Evolutionary conservation across 2,113 vertebrate genomes (phyloP).

Genomic region (Ivindomyrus marchei): DNA sequence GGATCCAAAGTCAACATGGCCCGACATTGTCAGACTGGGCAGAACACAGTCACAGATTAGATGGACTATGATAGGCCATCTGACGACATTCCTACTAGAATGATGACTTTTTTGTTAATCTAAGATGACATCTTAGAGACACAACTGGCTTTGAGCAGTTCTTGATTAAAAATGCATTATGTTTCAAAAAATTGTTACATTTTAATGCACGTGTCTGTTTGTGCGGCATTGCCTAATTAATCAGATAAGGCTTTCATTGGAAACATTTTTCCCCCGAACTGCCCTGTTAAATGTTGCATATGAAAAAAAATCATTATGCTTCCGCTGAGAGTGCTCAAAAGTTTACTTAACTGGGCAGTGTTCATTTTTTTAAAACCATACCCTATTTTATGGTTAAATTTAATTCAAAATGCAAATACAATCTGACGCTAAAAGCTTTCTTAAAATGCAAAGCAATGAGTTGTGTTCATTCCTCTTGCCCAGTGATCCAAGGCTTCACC

Average conservation of each 20-base stretch:
- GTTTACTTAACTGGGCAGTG: background rate
- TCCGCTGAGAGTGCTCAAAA: background rate
- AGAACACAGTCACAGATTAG: background rate
- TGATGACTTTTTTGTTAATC: background rate
- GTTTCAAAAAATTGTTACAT: slow-evolving; percentile 18
- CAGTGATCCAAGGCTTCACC: background rate
- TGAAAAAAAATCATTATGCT: background rate
- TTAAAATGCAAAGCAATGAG: background rate
- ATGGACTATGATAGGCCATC: background rate
- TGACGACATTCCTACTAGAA: background rate
- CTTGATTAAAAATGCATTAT: slow-evolving; percentile 22
- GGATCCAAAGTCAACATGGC: background rate
- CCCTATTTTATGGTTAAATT: slow-evolving; percentile 10
- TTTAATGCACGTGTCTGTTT: background rate
- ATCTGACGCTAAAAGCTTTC: background rate
- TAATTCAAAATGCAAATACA: background rate
- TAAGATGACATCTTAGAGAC: background rate
- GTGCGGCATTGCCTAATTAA: background rate
- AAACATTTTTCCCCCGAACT: background rate
- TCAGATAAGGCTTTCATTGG: slow-evolving; percentile 11
- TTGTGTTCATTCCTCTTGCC: background rate
- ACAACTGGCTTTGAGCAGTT: background rate
- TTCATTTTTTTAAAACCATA: background rate
- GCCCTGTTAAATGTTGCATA: slow-evolving; percentile 6
- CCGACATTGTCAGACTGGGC: background rate